Evolutionary conservation across 2,113 vertebrate species (phyloP).

Genomic region (Pongo abelii): DNA sequence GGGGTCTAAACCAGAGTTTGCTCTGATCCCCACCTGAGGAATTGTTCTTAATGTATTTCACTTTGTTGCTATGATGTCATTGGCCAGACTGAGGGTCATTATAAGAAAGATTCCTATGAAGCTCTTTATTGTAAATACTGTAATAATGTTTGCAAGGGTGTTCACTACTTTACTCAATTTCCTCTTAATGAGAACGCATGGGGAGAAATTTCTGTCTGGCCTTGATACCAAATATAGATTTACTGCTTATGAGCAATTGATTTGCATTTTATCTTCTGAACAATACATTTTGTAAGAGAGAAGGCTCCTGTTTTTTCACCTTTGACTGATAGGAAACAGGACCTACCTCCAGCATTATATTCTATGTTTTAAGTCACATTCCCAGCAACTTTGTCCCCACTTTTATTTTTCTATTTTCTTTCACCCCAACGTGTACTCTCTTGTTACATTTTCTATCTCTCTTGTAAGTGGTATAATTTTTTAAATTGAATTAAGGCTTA

Average conservation of each 20-base stretch:
- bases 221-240: constrained; percentile 53
- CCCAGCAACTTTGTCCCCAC: background rate
- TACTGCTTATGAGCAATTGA: constrained; percentile 24
- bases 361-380: background rate
- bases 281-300: background rate
- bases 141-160: background rate
- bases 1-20: background rate
- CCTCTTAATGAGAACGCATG: constrained; percentile 2
- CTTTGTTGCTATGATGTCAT: constrained; percentile 1
- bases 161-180: constrained; percentile 26
- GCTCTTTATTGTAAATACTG: background rate
- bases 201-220: constrained; percentile 37
- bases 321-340: background rate
- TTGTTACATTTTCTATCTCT: background rate
- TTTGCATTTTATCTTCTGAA: background rate
- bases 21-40: background rate
- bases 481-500: background rate
- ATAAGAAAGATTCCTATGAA: background rate
- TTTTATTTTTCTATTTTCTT: constrained; percentile 18
- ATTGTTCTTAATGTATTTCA: background rate
- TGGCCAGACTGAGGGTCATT: constrained; percentile 28
- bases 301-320: background rate
- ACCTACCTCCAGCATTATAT: too few relatives aligned
- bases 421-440: background rate
- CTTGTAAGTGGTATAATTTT: background rate